These are phyloP conservation scores for Tichodroma muraria DNA, from an alignment of 2,113 vertebrate species.

Conservation along the genomic window DNA sequence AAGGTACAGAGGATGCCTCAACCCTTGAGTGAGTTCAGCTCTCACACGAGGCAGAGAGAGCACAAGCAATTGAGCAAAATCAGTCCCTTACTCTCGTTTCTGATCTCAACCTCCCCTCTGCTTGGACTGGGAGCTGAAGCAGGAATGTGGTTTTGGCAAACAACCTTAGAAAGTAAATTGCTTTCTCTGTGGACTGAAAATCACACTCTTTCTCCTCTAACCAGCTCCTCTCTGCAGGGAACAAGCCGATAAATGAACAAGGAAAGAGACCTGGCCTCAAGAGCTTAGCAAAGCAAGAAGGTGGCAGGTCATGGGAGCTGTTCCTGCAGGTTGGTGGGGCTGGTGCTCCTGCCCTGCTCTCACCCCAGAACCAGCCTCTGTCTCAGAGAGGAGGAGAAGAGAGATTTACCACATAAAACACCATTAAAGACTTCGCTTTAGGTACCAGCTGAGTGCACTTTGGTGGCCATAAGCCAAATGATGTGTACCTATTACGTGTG, in stretches of 20 bases:
- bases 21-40: constrained; percentile 10
- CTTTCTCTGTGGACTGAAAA: constrained; percentile 26
- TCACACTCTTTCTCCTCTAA: constrained; percentile 2
- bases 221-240: neutral
- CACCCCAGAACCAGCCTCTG: neutral
- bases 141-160: constrained; percentile 1
- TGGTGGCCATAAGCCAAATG: neutral
- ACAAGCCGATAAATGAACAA: neutral
- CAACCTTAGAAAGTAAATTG: constrained; percentile 16
- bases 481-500: no score
- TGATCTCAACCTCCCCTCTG: neutral
- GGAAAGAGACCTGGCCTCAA: neutral
- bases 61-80: neutral
- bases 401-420: neutral
- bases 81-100: neutral
- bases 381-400: neutral
- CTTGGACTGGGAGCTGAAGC: neutral
- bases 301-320: neutral
- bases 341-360: neutral
- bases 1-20: neutral
- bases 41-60: neutral
- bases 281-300: neutral
- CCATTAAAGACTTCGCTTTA: neutral
- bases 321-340: neutral
- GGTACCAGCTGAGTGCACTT: neutral